Percentiles rank a stretch among this genome's conserved stretches.
These are phyloP conservation scores for Cosmia trapezina DNA, from an alignment of 2,888 invertebrate genomes.

Conservation along the genomic window DNA sequence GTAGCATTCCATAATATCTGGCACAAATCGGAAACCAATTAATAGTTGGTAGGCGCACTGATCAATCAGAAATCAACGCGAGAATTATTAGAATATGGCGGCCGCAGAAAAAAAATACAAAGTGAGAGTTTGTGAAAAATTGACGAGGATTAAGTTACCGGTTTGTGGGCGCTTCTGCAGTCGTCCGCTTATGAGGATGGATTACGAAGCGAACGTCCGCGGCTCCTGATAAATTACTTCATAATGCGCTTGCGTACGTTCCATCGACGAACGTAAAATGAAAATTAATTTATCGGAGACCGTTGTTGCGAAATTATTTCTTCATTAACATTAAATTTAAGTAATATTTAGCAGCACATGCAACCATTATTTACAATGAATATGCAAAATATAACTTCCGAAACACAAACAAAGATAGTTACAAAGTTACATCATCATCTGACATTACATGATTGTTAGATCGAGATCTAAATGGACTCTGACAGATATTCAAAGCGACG, in stretches of 20 bases:
- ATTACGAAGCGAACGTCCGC: constrained; percentile 71
- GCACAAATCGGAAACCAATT: neutral
- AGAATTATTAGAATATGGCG: constrained; percentile 23
- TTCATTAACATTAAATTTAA: constrained; percentile 42
- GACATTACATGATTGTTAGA: constrained; percentile 16
- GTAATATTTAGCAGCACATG: constrained; percentile 27
- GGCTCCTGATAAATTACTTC: constrained; percentile 73
- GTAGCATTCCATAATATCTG: neutral
- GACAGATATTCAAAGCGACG: constrained; percentile 45
- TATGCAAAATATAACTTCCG: constrained; percentile 26
- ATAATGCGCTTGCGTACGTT: constrained; percentile 66
- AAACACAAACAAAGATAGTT: constrained; percentile 16
- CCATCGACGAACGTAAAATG: constrained; percentile 56
- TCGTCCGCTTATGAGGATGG: constrained; percentile 76
- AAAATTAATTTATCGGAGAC: constrained; percentile 67
- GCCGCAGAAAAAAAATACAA: constrained; percentile 33
- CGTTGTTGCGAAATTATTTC: constrained; percentile 43
- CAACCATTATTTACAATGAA: constrained; percentile 26
- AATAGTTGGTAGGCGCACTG: neutral
- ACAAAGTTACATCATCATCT: constrained; percentile 16
- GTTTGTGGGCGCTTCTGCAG: constrained; percentile 69
- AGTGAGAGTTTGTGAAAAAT: constrained; percentile 68
- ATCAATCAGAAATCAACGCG: constrained; percentile 32
- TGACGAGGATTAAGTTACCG: constrained; percentile 69
- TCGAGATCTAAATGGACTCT: constrained; percentile 33